Base-by-base conservation (phyloP, 2,113 vertebrate species). In the Strigops habroptila region DNA sequence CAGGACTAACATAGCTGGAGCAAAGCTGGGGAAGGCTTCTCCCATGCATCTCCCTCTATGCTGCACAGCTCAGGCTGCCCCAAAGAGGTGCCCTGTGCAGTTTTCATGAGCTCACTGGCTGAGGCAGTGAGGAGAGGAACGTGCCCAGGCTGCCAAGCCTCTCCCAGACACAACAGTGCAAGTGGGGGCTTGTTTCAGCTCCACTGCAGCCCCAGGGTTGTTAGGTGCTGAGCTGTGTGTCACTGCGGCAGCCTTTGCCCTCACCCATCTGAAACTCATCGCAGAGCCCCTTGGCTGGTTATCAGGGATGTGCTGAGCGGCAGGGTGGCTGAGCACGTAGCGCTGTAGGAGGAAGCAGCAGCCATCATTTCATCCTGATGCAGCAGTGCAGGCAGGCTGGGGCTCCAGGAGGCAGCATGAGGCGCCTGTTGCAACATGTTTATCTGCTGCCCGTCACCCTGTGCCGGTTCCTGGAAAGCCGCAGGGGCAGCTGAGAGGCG, bases 61-160 rank as follows among this genome's bases (percentile, higher is more conserved):
- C 37, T 5, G 33, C 57, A 59, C 21, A 64, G 28, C 49, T 55
- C 82, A 21, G 31, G 64, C 24, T 44, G 21, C 37, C 33, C 37
- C 5, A 0, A 25, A 57, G 43, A 60, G 82, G 23, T 39, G 60
- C 37, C 46, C 51, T 27, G 12, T 35, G 37, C 0, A 3, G 31
- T 37, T 88, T 48, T 17, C 0, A 0, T 52, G 70, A 83, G 69
- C 53, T 77, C 57, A 35, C 3, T 31, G 24, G 49, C n/a, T 81
- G 59, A 83, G 83, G 73, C 31, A 69, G 63, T 31, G 68, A 88
- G 70, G n/a, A n/a, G n/a, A n/a, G n/a, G n/a, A n/a, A n/a, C n/a
- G n/a, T n/a, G n/a, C n/a, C n/a, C n/a, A n/a, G n/a, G n/a, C n/a
- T n/a, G n/a, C n/a, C n/a, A n/a, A n/a, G n/a, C n/a, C n/a, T n/a